These are phyloP conservation scores for Butorides virescens DNA, from an alignment of 2,113 vertebrate genomes.

Conservation along the genomic window DNA sequence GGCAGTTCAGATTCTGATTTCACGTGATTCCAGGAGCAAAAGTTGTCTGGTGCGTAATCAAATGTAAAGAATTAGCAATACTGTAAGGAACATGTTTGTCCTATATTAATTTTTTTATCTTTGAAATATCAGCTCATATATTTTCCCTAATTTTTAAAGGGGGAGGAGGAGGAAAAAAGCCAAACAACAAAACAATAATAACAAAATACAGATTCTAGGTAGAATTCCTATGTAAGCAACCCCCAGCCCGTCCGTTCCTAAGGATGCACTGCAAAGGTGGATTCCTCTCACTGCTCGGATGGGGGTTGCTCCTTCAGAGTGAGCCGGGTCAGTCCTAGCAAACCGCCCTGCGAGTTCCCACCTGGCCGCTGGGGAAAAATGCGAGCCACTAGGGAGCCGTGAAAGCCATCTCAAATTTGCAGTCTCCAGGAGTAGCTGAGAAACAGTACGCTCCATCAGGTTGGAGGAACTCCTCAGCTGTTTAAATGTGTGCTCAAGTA, in stretches of 20 bases:
- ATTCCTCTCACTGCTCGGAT: neutral
- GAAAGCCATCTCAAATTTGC: neutral
- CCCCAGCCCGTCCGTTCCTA: neutral
- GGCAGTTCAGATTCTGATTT: neutral
- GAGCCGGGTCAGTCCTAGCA: neutral
- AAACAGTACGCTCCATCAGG: neutral
- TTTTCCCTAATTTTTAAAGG: neutral
- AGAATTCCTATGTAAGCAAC: neutral
- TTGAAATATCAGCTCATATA: neutral
- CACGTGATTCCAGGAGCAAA: neutral
- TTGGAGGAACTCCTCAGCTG: neutral
- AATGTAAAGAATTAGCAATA: neutral
- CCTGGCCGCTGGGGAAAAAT: neutral
- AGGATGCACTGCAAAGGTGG: neutral
- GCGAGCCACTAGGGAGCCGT: neutral
- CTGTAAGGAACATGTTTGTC: neutral
- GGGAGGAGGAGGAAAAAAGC: rapidly evolving
- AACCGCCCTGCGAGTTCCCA: neutral
- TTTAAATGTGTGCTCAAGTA: neutral
- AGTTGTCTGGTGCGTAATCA: neutral
- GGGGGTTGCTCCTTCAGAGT: neutral
- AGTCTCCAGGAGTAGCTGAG: neutral
- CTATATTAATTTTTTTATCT: neutral
- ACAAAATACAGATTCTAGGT: neutral
- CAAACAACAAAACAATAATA: neutral